phyloP scores from a whole-genome alignment of 2,797 vertebrate species.

The Arremon brunneinucha region DNA sequence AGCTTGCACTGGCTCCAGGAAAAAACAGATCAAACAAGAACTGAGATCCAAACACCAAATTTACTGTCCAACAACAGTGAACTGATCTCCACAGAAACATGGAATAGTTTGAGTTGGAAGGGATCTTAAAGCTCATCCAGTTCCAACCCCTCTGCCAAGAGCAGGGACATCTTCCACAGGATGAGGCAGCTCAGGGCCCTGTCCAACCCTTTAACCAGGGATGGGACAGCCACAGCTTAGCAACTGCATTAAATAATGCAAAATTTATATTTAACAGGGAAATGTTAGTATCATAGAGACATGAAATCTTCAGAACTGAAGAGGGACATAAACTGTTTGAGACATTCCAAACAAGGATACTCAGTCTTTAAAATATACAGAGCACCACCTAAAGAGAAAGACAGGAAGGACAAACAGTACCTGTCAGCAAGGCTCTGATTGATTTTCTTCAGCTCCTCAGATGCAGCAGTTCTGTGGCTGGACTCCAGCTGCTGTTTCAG shows the following conservation, averaged over 20 bases:
- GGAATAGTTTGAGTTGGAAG: not conserved
- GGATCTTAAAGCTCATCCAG: not conserved
- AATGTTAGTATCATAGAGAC: not conserved
- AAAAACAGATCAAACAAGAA: not conserved
- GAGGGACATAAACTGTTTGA: not conserved
- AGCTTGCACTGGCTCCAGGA: not conserved
- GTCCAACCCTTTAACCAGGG: not conserved
- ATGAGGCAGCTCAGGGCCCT: not conserved
- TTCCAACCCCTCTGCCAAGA: not conserved
- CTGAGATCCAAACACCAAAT: not conserved
- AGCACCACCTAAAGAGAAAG: not conserved
- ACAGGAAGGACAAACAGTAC: conserved; percentile 64
- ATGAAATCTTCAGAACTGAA: not conserved
- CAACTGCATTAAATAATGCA: not conserved
- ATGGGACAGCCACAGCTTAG: not conserved
- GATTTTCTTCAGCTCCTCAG: conserved; percentile 81
- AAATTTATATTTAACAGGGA: not conserved
- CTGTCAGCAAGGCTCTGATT: conserved; percentile 84
- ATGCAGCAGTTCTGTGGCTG: conserved; percentile 71
- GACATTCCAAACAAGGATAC: not conserved
- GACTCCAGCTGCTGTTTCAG: conserved; percentile 86
- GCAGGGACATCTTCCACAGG: not conserved
- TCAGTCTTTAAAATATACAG: not conserved
- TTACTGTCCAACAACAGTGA: not conserved
- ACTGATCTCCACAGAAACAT: not conserved